Evolutionary conservation across 2,113 vertebrate species (phyloP), one percentile per base, ranked within the genome.

Genomic region (Phoxinus phoxinus): DNA sequence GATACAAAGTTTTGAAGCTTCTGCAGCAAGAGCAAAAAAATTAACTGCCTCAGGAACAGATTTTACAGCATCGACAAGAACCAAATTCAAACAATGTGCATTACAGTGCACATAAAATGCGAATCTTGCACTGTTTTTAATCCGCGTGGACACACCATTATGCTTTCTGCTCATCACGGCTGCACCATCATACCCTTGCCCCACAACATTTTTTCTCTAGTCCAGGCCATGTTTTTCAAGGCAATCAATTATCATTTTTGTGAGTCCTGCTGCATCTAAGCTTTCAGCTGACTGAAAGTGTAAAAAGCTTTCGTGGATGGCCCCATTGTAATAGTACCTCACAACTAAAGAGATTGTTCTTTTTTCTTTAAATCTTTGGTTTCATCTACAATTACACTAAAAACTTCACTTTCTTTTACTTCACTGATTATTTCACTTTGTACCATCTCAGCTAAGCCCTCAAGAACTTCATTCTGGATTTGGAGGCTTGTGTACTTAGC

Each of bases 91-190:
- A n/a, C n/a, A n/a, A n/a, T n/a, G n/a, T n/a, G n/a, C n/a, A n/a
- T n/a, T n/a, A n/a, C n/a, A n/a, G n/a, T n/a, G 32, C 69, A 69
- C 65, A n/a, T n/a, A 69, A 19, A 69, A 35, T 69, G 65, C 32
- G 32, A 32, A 32, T 32, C 27, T 67, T 32, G 63, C 59, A 61
- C 58, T 61, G 25, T 65, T 65, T 30, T 65, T 30, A 65, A 30
- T 65, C n/a, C 11, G 21, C 41, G 67, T n/a, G n/a, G n/a, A n/a
- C 2, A 30, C 63, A 67, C 27, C 13, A 15, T n/a, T n/a, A n/a
- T n/a, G n/a, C n/a, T n/a, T n/a, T n/a, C n/a, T n/a, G n/a, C n/a
- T n/a, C n/a, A n/a, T n/a, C n/a, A n/a, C n/a, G n/a, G n/a, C n/a
- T n/a, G n/a, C n/a, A n/a, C n/a, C n/a, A n/a, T n/a, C n/a, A 67